Evolutionary conservation across 1,140 invertebrate genomes (phyloP).

Genomic region (fruit fly (Drosophila melanogaster)): Release_6_plus_ISO1_MT NT_037436.4:20471501-20472000

Average conservation of each 20-base stretch:
- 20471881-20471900: neutral
- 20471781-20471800: neutral
- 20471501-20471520: neutral
- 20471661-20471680: neutral
- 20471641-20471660: no score
- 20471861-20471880: neutral
- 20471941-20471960: slow-evolving; percentile 4
- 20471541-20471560: no score
- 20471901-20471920: neutral
- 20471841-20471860: neutral
- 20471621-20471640: no score
- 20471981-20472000: slow-evolving; percentile 23
- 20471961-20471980: neutral
- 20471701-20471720: slow-evolving; percentile 14
- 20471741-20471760: slow-evolving; percentile 5
- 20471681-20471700: neutral
- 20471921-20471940: slow-evolving; percentile 19
- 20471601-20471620: no score
- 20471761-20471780: slow-evolving; percentile 1
- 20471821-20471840: slow-evolving; percentile 6
- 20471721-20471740: slow-evolving; percentile 14
- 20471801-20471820: slow-evolving; percentile 8
- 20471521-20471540: neutral
- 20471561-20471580: no score
- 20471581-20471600: no score